Evolutionary conservation across 2,888 invertebrate genomes (phyloP), one percentile per base, ranked within the genome.

Genomic region (Ganaspis brasiliensis): DNA sequence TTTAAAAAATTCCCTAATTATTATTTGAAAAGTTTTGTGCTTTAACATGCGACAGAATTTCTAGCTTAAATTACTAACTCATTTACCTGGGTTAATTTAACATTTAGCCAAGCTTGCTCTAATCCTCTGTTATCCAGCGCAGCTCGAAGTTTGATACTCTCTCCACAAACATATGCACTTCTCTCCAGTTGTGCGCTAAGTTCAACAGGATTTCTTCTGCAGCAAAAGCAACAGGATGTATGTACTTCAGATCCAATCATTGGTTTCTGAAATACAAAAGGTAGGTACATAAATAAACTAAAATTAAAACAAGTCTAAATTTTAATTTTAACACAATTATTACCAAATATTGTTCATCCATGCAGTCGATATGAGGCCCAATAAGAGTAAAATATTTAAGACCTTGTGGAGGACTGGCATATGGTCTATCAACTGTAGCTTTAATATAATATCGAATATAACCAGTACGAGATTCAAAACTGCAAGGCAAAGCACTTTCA

Each of bases 311-410:
- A n/a, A 57, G 40, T 67, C 35, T 57, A 52, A 52, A 75, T 71
- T n/a, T n/a, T n/a, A n/a, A n/a, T n/a, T n/a, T n/a, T n/a, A n/a
- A n/a, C n/a, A n/a, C n/a, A n/a, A n/a, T n/a, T n/a, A 21, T 75
- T 81, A 96, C 96, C 92, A 96, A 91, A 89, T 95, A 96, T 86
- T 95, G 94, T 88, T 96, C 95, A 82, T 96, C 96, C 95, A 96
- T 96, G 89, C 96, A 96, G 91, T 96, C 96, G 84, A 95, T 95
- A 87, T 95, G 95, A 14, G 96, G 96, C 2, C 96, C 96, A 83
- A 96, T 95, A 61, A 96, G 93, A 1, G 96, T 96, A 90, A 96
- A 96, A 90, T 96, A 96, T 88, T 96, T 96, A 92, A 96, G 95
- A 12, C 96, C 95, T 88, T 96, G 96, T 0, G 96, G 96, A 1